Base-by-base conservation (phyloP, 2,797 vertebrate species). In the Benthosema pterotum region DNA sequence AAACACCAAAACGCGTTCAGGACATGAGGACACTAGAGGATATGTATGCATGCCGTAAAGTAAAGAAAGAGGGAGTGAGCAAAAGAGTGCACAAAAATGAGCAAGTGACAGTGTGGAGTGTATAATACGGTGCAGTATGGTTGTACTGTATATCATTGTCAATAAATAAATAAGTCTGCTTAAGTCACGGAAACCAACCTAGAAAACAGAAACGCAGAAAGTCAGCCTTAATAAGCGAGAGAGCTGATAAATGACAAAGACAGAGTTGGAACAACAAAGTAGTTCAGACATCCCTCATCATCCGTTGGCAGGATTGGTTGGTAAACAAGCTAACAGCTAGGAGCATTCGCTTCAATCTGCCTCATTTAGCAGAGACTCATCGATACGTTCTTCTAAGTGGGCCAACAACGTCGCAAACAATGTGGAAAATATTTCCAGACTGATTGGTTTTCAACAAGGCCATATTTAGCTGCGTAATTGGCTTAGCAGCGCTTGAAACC, bases 381-480 rank as follows among this genome's bases (percentile, higher is more conserved):
- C 11, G 12, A 17, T 13, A 38, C 15, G 12, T 15, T 49, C 42
- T 14, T 28, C 11, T 38, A n/a, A 15, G 45, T 46, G 45, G 17
- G 51, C 3, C n/a, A 19, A 18, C 51, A 18, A 19, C 2, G 25
- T 13, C 5, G 25, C 18, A 38, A 38, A 38, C 32, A 38, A 38
- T 38, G 32, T 38, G 51, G 25, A 28, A 52, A 12, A 69, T 65
- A 55, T 63, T 67, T 66, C 68, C 78, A 72, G 82, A 77, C 78
- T 52, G 17, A 19, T 28, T 52, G 78, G 77, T 75, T 83, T 71
- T 75, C 71, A 82, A 77, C 70, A 71, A 73, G 75, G 69, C 70
- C 72, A 63, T 72, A 78, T 69, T 65, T 57, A 72, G 80, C 42
- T 57, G 71, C 63, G 60, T 83, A 83, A 85, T 85, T 85, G 80